Evolutionary conservation across 2,113 vertebrate species (phyloP).

Genomic region (Crotalus tigris): DNA sequence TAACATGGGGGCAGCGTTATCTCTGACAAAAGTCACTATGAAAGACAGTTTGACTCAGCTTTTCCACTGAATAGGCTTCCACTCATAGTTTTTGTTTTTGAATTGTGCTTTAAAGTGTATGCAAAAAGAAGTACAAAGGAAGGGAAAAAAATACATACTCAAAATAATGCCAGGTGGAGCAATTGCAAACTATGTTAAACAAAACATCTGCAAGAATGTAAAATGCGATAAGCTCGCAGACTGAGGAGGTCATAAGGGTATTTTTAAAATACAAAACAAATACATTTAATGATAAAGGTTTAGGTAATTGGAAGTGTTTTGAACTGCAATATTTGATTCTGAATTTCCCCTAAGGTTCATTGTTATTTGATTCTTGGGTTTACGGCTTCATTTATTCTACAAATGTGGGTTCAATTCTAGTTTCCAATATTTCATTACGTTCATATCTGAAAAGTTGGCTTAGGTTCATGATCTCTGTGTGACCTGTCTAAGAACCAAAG

Average conservation of each 20-base stretch:
- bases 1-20: background rate
- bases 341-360: conserved; percentile 38
- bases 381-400: conserved; percentile 18
- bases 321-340: conserved; percentile 27
- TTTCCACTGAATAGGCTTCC: background rate
- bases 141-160: background rate
- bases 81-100: conserved; percentile 27
- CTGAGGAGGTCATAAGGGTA: conserved; percentile 51
- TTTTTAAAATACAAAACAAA: conserved; percentile 30
- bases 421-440: background rate
- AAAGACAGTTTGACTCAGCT: background rate
- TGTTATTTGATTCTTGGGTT: conserved; percentile 33
- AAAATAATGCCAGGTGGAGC: conserved; percentile 38
- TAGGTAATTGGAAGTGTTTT: conserved; percentile 52
- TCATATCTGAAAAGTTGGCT: conserved; percentile 8
- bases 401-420: conserved; percentile 21
- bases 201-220: conserved; percentile 59
- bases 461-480: background rate
- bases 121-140: conserved; percentile 3
- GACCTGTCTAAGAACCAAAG: conserved; percentile 1
- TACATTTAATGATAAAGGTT: conserved; percentile 59
- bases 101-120: conserved; percentile 1
- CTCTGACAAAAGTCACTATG: background rate
- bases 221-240: conserved; percentile 52
- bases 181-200: conserved; percentile 40